Percentiles rank a stretch among this genome's conserved stretches.
These are phyloP conservation scores for Acronicta leporina DNA, from an alignment of 2,888 invertebrate species.

Conservation along the genomic window DNA sequence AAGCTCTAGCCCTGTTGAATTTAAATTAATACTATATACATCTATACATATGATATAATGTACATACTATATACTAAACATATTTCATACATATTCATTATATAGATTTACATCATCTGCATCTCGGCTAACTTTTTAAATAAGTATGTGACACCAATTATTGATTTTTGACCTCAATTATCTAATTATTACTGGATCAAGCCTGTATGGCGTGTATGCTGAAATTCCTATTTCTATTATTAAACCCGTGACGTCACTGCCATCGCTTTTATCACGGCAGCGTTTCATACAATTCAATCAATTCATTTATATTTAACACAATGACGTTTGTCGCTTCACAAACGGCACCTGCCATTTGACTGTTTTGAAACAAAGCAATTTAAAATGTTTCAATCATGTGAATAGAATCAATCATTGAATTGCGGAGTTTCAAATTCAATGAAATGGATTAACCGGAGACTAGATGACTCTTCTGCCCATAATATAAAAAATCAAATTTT, in stretches of 20 bases:
- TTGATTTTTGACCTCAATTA: too few relatives aligned
- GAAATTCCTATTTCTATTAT: not conserved
- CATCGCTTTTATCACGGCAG: slow-evolving; percentile 1
- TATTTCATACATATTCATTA: too few relatives aligned
- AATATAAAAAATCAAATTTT: not conserved
- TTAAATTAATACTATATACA: too few relatives aligned
- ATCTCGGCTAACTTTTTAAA: too few relatives aligned
- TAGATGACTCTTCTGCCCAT: not conserved
- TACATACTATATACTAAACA: too few relatives aligned
- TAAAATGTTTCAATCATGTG: slow-evolving; percentile 8
- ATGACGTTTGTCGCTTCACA: slow-evolving; percentile 21
- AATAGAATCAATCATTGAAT: not conserved
- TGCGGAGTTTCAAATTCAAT: not conserved
- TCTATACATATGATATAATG: too few relatives aligned
- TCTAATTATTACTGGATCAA: too few relatives aligned
- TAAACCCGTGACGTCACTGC: slow-evolving; percentile 6
- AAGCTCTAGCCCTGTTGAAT: too few relatives aligned
- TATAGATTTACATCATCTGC: too few relatives aligned
- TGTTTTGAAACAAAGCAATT: slow-evolving; percentile 12
- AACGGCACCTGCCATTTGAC: not conserved
- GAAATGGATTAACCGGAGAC: not conserved
- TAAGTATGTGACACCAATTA: too few relatives aligned
- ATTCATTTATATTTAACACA: slow-evolving; percentile 18
- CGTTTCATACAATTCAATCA: too few relatives aligned
- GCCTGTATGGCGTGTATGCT: too few relatives aligned